A percentile compares a stretch with the other conserved stretches of the same genome.
phyloP scores from a whole-genome alignment of 2,888 invertebrate species.

The Zootermopsis nevadensis region DNA sequence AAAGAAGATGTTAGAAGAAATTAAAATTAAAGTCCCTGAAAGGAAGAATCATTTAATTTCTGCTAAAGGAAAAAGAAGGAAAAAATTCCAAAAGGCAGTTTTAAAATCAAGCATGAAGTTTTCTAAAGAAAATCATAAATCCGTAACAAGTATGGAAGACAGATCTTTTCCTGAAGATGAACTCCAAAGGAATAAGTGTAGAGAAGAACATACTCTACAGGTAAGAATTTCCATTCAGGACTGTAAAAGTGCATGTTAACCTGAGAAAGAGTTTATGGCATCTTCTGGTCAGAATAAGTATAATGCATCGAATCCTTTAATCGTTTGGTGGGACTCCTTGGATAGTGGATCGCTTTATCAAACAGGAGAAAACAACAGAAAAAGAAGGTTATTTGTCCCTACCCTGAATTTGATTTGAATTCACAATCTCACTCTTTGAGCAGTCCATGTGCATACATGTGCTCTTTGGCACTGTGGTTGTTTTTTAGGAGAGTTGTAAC shows the following conservation, averaged over 20 bases:
- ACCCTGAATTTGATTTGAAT: no score
- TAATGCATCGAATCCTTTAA: constrained; percentile 37
- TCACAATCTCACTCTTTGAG: no score
- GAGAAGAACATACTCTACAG: constrained; percentile 46
- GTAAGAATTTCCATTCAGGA: constrained; percentile 26
- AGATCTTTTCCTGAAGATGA: neutral
- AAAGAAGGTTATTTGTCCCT: no score
- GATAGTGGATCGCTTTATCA: no score
- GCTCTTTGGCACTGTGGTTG: no score
- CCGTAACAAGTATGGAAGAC: neutral
- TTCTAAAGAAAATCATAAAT: no score
- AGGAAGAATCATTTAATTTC: constrained; percentile 58
- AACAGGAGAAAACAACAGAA: no score
- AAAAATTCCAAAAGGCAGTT: constrained; percentile 49
- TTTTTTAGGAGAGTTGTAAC: no score
- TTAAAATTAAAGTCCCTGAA: constrained; percentile 54
- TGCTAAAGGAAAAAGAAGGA: neutral
- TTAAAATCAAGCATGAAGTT: neutral
- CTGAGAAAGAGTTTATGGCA: no score
- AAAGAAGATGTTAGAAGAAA: constrained; percentile 51
- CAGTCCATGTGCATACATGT: no score
- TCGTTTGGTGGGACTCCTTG: no score
- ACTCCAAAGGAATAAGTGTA: neutral
- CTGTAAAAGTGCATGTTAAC: no score
- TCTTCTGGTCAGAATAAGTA: constrained; percentile 51